Evolutionary conservation across 2,888 invertebrate genomes (phyloP).

Genomic region (Malachius bipustulatus): DNA sequence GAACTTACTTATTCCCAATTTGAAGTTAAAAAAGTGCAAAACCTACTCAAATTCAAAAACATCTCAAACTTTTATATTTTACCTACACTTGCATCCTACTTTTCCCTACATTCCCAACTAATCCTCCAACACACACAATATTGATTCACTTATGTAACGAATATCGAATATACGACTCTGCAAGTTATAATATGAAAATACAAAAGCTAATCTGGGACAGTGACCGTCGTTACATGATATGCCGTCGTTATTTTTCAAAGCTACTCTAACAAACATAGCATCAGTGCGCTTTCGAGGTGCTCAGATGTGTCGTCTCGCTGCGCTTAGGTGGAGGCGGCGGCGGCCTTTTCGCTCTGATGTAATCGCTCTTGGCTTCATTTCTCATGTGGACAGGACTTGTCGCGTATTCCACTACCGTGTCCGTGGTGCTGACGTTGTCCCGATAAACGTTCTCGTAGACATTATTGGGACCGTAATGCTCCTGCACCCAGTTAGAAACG

Average conservation of each 20-base stretch:
- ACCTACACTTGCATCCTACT: no score
- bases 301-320: constrained; percentile 76
- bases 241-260: constrained; percentile 17
- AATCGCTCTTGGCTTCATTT: constrained; percentile 19
- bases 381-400: constrained; percentile 32
- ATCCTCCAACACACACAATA: constrained; percentile 11
- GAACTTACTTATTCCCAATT: no score
- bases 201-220: constrained; percentile 6
- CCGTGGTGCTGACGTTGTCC: constrained; percentile 32
- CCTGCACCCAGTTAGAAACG: constrained; percentile 82
- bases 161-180: constrained; percentile 9
- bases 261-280: constrained; percentile 24
- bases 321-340: constrained; percentile 86
- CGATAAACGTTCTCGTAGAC: constrained; percentile 67
- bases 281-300: constrained; percentile 39
- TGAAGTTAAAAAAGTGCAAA: no score
- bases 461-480: constrained; percentile 67
- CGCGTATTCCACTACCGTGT: constrained; percentile 39
- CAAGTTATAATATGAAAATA: constrained; percentile 18
- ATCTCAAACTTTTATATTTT: no score
- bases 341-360: constrained; percentile 46
- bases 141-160: not conserved
- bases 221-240: constrained; percentile 8
- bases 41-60: no score
- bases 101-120: no score